Evolutionary conservation across 2,888 invertebrate species (phyloP).

Genomic region (Machimus atricapillus): DNA sequence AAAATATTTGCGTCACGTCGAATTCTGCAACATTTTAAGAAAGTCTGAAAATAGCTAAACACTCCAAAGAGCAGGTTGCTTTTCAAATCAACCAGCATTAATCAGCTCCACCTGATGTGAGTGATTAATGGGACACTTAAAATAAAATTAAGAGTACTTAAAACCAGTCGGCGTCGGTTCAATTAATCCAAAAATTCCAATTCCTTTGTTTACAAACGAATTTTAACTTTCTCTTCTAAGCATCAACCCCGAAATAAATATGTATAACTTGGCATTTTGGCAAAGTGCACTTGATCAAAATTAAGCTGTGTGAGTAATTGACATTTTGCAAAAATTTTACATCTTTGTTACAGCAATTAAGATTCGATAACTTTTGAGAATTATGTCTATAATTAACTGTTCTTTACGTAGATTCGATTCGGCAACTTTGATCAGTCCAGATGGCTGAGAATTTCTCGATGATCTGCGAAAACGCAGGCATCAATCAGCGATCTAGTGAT

Average conservation of each 20-base stretch:
- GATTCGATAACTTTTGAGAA: not conserved
- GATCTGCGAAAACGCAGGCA: not conserved
- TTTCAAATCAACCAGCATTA: not conserved
- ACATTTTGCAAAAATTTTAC: not conserved
- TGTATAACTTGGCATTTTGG: not conserved
- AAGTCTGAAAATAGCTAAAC: not conserved
- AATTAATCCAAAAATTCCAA: not conserved
- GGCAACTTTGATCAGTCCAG: not conserved
- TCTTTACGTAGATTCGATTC: not conserved
- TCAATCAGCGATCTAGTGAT: not conserved
- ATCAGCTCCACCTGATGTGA: not conserved
- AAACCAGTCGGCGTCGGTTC: not conserved
- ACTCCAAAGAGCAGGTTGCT: not conserved
- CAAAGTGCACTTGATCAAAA: not conserved
- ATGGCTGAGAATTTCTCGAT: not conserved
- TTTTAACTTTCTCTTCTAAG: not conserved
- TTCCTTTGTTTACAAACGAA: conserved; percentile 6
- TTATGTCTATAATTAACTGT: not conserved
- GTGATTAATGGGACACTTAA: not conserved
- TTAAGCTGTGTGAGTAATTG: not conserved
- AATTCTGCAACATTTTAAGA: not conserved
- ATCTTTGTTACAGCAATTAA: not conserved
- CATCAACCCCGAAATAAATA: not conserved
- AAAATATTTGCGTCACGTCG: not conserved
- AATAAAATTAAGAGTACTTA: not conserved